These are phyloP conservation scores for Tenthredo amoena DNA, from an alignment of 2,888 invertebrate genomes.

Conservation along the genomic window DNA sequence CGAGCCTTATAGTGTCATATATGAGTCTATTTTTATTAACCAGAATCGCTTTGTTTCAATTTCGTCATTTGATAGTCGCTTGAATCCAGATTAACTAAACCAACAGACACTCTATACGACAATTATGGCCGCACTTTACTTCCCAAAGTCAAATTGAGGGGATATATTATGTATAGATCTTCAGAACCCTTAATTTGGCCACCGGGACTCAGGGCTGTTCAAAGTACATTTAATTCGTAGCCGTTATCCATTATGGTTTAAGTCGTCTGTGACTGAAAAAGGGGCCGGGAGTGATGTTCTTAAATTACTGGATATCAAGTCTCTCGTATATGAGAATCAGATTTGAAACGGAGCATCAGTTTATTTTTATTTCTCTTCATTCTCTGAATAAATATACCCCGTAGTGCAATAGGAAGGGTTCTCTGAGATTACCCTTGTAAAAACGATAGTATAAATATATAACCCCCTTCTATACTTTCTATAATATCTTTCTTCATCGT, in stretches of 20 bases:
- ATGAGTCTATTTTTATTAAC: neutral
- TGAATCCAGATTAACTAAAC: slow-evolving; percentile 4
- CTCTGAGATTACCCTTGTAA: too few species aligned
- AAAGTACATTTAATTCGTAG: neutral
- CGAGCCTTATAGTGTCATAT: neutral
- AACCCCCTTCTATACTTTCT: neutral
- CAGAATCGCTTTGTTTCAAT: slow-evolving; percentile 29
- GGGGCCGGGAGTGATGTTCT: neutral
- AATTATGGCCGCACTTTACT: neutral
- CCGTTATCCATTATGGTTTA: neutral
- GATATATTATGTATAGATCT: neutral
- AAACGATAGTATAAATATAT: too few species aligned
- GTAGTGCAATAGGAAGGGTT: too few species aligned
- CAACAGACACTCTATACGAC: neutral
- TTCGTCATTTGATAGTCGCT: slow-evolving; percentile 1
- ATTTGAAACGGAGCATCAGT: neutral
- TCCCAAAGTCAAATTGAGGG: neutral
- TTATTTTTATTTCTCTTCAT: neutral
- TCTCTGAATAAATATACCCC: neutral
- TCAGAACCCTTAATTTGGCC: neutral
- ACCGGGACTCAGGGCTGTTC: neutral
- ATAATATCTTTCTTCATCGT: neutral
- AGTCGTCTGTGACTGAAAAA: neutral
- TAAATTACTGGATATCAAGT: neutral
- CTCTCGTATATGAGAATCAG: neutral